phyloP scores from a whole-genome alignment of 2,797 vertebrate genomes.

The Emys orbicularis region DNA sequence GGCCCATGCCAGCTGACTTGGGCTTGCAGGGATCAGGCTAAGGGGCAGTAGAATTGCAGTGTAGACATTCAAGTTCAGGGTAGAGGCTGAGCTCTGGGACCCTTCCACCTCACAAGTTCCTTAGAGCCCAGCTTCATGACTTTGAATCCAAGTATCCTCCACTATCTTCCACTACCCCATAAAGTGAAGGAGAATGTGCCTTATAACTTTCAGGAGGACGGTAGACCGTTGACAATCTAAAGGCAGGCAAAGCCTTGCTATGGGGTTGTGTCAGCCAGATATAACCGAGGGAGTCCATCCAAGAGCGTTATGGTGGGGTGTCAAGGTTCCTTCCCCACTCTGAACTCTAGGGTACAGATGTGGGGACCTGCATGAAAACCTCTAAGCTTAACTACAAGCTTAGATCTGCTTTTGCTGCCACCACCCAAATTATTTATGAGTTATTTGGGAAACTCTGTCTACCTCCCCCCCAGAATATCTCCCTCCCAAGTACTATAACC shows the following conservation, averaged over 20 bases:
- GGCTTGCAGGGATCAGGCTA: background rate
- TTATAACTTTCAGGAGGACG: background rate
- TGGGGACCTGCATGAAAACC: too few species aligned
- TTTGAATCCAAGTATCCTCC: background rate
- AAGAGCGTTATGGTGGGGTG: background rate
- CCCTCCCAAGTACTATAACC: too few species aligned
- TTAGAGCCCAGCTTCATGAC: background rate
- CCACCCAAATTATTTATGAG: too few species aligned
- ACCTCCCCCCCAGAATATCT: too few species aligned
- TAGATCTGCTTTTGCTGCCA: too few species aligned
- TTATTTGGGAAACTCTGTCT: too few species aligned
- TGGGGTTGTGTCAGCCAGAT: background rate
- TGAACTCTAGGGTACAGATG: too few species aligned
- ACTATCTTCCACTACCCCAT: accelerated
- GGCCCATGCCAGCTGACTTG: too few species aligned
- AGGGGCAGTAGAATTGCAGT: background rate
- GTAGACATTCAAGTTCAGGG: background rate
- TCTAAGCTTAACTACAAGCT: too few species aligned
- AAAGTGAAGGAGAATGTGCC: background rate
- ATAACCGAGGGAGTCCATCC: too few species aligned
- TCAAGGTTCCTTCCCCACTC: too few species aligned
- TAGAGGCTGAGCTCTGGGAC: background rate
- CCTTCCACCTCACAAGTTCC: background rate
- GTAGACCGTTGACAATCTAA: background rate
- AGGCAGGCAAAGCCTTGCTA: background rate